phyloP scores from a whole-genome alignment of 53 echinoderm and acorn worm species.

The Zoroaster sp. region DNA sequence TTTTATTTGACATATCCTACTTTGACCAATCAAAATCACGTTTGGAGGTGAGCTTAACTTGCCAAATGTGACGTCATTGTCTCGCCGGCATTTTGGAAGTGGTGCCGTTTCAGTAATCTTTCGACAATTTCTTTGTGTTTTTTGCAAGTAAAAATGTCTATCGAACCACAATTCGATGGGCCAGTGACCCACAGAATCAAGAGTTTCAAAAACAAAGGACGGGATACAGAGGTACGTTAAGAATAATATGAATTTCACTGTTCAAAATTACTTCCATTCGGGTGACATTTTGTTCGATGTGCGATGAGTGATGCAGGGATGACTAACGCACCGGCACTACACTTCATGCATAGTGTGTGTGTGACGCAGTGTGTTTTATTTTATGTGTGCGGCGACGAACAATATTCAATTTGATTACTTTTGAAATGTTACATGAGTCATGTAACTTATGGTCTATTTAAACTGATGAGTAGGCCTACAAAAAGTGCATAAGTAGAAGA shows the following conservation, averaged over 20 bases:
- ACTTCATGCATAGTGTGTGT: not conserved
- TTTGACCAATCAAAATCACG: slow-evolving; percentile 36
- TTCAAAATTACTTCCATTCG: slow-evolving; percentile 7
- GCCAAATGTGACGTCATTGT: slow-evolving; percentile 78
- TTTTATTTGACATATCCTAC: not conserved
- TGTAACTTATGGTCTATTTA: no score
- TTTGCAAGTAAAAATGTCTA: slow-evolving; percentile 75
- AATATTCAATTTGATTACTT: not conserved
- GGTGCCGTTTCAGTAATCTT: slow-evolving; percentile 39
- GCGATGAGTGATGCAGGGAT: not conserved
- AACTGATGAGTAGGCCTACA: not conserved
- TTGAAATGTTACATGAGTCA: slow-evolving; percentile 11
- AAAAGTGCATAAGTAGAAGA: not conserved
- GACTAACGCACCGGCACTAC: not conserved
- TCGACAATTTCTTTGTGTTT: slow-evolving; percentile 35
- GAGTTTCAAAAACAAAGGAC: slow-evolving; percentile 98
- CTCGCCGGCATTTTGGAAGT: slow-evolving; percentile 98
- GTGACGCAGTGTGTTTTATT: slow-evolving; percentile 27
- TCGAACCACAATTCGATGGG: slow-evolving; percentile 60
- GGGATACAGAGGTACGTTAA: slow-evolving; percentile 92
- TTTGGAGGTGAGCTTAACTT: not conserved
- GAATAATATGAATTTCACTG: not conserved
- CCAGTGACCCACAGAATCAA: slow-evolving; percentile 81
- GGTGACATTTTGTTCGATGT: slow-evolving; percentile 21
- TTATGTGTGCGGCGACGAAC: not conserved